These are phyloP conservation scores for Anastrepha ludens DNA, from an alignment of 1,140 invertebrate genomes.

Conservation along the genomic window DNA sequence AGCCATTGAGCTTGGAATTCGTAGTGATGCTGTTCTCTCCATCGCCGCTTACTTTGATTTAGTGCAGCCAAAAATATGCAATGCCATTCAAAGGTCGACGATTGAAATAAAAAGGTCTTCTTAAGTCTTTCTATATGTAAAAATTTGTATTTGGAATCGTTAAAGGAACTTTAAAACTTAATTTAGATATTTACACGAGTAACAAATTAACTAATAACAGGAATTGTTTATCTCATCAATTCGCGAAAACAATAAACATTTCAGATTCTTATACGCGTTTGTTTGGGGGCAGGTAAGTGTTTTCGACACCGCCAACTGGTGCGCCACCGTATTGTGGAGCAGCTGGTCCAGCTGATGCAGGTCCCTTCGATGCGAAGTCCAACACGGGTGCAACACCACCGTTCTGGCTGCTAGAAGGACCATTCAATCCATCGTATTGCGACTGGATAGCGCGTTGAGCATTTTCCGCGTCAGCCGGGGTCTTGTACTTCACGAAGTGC, in stretches of 20 bases:
- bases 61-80: too few relatives aligned
- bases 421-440: slow-evolving; percentile 66
- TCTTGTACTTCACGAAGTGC: too few relatives aligned
- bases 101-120: not conserved
- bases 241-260: not conserved
- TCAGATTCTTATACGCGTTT: slow-evolving; percentile 43
- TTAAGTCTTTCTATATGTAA: not conserved
- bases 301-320: not conserved
- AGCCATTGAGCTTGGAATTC: too few relatives aligned
- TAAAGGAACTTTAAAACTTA: slow-evolving; percentile 34
- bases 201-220: not conserved
- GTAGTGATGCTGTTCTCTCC: too few relatives aligned
- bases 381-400: slow-evolving; percentile 66
- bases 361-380: slow-evolving; percentile 65
- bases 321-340: not conserved
- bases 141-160: not conserved
- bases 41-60: too few relatives aligned
- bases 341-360: not conserved
- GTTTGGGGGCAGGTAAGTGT: slow-evolving; percentile 48
- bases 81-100: too few relatives aligned
- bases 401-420: slow-evolving; percentile 60
- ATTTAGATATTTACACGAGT: not conserved
- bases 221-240: too few relatives aligned
- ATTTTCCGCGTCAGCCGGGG: too few relatives aligned
- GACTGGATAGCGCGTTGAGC: too few relatives aligned